phyloP scores from a whole-genome alignment of 2,888 invertebrate species.

The Lypha dubia region DNA sequence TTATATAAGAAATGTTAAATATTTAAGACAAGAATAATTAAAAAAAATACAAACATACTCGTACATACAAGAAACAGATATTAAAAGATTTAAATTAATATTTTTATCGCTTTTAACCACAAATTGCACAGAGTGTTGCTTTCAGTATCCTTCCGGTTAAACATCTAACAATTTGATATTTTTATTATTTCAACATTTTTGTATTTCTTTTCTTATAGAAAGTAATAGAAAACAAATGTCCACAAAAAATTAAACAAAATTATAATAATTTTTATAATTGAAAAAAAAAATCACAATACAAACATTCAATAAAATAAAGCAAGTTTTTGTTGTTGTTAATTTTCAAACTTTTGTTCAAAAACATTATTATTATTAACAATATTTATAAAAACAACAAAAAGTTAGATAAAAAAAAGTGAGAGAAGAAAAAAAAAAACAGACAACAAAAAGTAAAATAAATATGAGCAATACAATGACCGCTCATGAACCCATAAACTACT shows the following conservation, averaged over 20 bases:
- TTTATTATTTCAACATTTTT: not conserved
- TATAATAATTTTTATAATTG: not conserved
- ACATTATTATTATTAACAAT: conserved; percentile 9
- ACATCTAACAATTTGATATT: too few relatives aligned
- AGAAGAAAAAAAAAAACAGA: conserved; percentile 10
- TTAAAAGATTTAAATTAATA: not conserved
- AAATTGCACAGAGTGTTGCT: not conserved
- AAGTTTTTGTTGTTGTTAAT: not conserved
- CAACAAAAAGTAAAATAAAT: conserved; percentile 35
- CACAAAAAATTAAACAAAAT: not conserved
- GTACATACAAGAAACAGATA: not conserved
- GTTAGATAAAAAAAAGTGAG: conserved; percentile 11
- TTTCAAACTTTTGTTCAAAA: not conserved
- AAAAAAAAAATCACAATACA: conserved; percentile 1
- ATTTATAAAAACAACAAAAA: not conserved
- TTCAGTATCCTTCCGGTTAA: not conserved
- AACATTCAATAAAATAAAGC: not conserved
- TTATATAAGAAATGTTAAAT: not conserved
- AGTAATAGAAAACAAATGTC: not conserved
- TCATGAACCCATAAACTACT: conserved; percentile 80
- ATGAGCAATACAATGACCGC: conserved; percentile 79
- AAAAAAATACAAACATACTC: not conserved
- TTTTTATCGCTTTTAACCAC: not conserved
- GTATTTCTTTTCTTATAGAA: not conserved
- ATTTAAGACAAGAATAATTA: not conserved